Conservation (phyloP, 2,113 vertebrate genomes). For the Nipponia nippon region DNA sequence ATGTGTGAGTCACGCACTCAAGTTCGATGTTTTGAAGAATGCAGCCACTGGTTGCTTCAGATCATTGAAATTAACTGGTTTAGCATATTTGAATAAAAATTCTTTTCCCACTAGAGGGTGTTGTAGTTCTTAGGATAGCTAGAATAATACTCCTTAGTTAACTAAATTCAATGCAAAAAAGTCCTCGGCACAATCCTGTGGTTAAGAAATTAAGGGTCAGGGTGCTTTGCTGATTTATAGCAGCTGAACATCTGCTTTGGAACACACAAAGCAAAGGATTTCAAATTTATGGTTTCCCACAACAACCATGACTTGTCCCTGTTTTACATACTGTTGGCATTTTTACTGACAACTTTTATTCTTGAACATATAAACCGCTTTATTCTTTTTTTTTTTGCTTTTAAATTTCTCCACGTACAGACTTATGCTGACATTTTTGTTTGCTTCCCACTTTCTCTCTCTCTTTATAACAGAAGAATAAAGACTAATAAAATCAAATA, state of each 20-base stretch:
- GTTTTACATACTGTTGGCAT: background rate
- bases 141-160: background rate
- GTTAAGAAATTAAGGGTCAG: slow-evolving; percentile 30
- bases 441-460: background rate
- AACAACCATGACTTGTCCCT: background rate
- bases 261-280: background rate
- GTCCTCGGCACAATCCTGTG: background rate
- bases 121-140: slow-evolving; percentile 11
- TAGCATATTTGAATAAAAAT: background rate
- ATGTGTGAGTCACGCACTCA: background rate
- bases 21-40: background rate
- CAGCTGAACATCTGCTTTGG: slow-evolving; percentile 12
- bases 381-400: background rate
- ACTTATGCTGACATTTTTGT: background rate
- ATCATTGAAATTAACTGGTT: background rate
- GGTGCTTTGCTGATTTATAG: slow-evolving; percentile 25
- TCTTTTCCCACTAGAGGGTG: slow-evolving; percentile 47
- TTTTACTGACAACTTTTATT: background rate
- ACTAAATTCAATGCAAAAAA: background rate
- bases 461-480: background rate
- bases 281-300: background rate
- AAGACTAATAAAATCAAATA: background rate
- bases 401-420: background rate
- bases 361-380: background rate
- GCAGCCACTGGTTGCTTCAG: background rate